Evolutionary conservation across 2,113 vertebrate genomes (phyloP).

Genomic region (Pithys albifrons): DNA sequence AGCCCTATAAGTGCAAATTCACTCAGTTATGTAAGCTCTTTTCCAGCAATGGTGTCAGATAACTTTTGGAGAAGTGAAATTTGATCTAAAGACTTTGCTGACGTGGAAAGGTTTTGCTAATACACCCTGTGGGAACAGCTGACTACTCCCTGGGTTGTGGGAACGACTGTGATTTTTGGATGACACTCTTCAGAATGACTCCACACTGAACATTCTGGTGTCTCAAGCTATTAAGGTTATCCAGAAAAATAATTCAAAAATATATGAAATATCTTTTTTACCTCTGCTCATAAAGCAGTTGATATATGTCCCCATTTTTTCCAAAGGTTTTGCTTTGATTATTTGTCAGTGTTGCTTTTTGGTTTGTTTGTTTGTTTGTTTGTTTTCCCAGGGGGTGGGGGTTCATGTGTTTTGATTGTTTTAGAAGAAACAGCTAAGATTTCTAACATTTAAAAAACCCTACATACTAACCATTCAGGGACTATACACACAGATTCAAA

Average conservation of each 20-base stretch:
- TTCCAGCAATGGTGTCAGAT: background rate
- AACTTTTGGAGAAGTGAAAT: background rate
- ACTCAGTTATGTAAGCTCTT: background rate
- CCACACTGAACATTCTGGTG: background rate
- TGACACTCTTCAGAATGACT: background rate
- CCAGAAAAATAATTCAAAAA: background rate
- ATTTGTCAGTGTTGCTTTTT: background rate
- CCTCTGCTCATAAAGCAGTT: background rate
- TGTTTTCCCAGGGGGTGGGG: rapidly evolving
- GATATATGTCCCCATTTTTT: background rate
- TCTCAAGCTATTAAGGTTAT: background rate
- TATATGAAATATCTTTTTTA: background rate
- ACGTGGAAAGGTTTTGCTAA: slow-evolving; percentile 11
- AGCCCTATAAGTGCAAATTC: background rate
- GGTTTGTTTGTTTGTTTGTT: background rate
- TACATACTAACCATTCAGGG: background rate
- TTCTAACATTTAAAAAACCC: background rate
- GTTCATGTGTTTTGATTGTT: rapidly evolving
- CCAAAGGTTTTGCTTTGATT: background rate
- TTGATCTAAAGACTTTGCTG: slow-evolving; percentile 3
- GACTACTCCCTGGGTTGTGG: background rate
- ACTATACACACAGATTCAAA: background rate
- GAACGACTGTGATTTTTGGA: slow-evolving; percentile 11
- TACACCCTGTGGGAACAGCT: background rate
- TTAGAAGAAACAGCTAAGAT: background rate